Percentiles rank a stretch among this genome's conserved stretches.
These are phyloP conservation scores for Sebastiscus tertius DNA, from an alignment of 2,797 vertebrate species.

Conservation along the genomic window DNA sequence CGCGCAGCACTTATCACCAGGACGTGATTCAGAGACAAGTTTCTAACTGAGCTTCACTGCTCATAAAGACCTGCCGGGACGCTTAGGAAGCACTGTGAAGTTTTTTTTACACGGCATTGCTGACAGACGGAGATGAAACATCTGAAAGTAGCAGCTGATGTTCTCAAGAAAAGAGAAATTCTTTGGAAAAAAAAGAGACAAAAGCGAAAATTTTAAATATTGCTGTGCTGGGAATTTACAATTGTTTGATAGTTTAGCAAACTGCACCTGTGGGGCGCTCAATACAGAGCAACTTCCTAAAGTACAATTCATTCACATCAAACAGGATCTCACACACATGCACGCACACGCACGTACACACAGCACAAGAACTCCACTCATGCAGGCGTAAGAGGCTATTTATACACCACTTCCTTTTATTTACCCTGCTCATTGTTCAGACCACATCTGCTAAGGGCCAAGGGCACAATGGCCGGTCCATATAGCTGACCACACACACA, in stretches of 20 bases:
- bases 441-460: conserved; percentile 83
- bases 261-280: conserved; percentile 47
- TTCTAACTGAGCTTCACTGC: conserved; percentile 33
- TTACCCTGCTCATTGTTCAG: conserved; percentile 86
- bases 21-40: conserved; percentile 54
- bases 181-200: not conserved
- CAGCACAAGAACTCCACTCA: conserved; percentile 58
- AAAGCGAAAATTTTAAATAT: not conserved
- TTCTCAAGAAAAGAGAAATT: not conserved
- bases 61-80: conserved; percentile 23
- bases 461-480: conserved; percentile 83
- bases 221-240: not conserved
- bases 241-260: conserved; percentile 29
- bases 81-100: not conserved
- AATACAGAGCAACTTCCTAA: conserved; percentile 62
- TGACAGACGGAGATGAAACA: not conserved
- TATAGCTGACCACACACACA: conserved; percentile 71
- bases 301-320: conserved; percentile 65
- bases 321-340: conserved; percentile 53
- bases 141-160: not conserved
- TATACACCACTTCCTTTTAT: conserved; percentile 88
- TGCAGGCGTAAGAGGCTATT: conserved; percentile 77
- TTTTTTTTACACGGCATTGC: not conserved
- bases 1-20: conserved; percentile 49
- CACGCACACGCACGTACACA: conserved; percentile 26